Evolutionary conservation across 1,140 invertebrate species (phyloP).

Genomic region (Dryas iulia): DNA sequence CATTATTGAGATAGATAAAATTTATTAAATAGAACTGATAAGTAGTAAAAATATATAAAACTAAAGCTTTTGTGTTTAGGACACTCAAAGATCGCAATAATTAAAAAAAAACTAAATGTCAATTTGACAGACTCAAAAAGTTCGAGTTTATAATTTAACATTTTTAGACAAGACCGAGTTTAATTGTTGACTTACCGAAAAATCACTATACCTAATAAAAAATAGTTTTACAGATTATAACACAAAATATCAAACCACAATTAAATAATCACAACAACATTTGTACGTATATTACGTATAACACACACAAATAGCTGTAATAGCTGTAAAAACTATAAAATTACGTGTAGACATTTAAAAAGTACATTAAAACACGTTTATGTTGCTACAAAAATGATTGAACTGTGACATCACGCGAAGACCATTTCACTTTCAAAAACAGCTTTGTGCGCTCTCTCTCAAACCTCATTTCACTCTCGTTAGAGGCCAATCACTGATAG

Average conservation of each 20-base stretch:
- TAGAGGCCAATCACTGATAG: slow-evolving; percentile 36
- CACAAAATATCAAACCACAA: neutral
- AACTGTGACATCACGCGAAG: slow-evolving; percentile 51
- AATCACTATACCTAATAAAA: neutral
- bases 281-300: neutral
- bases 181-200: neutral
- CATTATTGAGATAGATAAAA: neutral
- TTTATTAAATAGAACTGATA: neutral
- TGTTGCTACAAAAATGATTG: slow-evolving; percentile 1
- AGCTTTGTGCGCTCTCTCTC: slow-evolving; percentile 40
- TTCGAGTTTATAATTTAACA: too few species aligned
- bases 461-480: slow-evolving; percentile 57
- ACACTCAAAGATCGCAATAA: too few species aligned
- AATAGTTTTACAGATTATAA: neutral
- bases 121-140: neutral
- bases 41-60: too few species aligned
- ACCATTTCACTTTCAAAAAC: slow-evolving; percentile 65
- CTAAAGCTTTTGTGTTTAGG: too few species aligned
- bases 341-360: neutral
- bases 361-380: slow-evolving; percentile 16
- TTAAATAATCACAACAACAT: neutral
- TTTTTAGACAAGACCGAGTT: neutral
- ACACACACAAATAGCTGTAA: neutral
- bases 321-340: slow-evolving; percentile 9
- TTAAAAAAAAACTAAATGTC: neutral